Base-by-base conservation (phyloP, 2,113 vertebrate genomes). In the Channa maculata region DNA sequence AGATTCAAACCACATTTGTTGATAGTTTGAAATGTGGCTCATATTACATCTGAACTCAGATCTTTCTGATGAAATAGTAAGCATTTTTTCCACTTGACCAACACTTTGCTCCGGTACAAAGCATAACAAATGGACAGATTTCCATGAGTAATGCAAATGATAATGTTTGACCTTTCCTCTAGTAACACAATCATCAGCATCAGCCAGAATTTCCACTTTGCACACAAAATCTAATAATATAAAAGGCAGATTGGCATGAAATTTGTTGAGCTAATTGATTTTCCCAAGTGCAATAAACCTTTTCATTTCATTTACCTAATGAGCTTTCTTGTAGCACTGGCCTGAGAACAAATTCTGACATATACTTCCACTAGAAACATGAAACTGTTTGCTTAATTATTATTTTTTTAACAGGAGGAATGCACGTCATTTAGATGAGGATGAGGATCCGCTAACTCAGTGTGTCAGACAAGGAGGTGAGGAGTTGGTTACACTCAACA, bases 391-490 rank as follows among this genome's bases (percentile, higher is more conserved):
- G 8, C 14, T 49, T 36, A 4, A 50, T 66, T 37, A 5, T 33
- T 2, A 38, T 63, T 54, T 44, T 70, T 8, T 78, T 34, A 46
- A 15, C 77, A 95, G 94, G 87, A 93, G 95, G 89, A 95, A 95
- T 39, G 89, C 93, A 54, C 90, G 95, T 67, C 94, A 95, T 79
- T 90, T 92, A 37, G 93, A 91, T 11, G 92, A 93, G 63, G 92
- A 92, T 0, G 90, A 92, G 55, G 93, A 95, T 77, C 94, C 93
- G 1, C 77, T 95, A 41, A 95, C 88, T 59, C 93, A 95, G 61
- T 95, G 95, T 85, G 92, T 94, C 71, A 85, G 92, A 80, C 94
- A 95, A 45, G 95, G 94, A 94, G 95, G 95, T 95, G 74, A 93
- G 94, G 6, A 81, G 14, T 5, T 41, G 39, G 41, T 39, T 38